These are phyloP conservation scores for Pantelozetes paolii DNA, from an alignment of 2,888 invertebrate genomes.

Conservation along the genomic window DNA sequence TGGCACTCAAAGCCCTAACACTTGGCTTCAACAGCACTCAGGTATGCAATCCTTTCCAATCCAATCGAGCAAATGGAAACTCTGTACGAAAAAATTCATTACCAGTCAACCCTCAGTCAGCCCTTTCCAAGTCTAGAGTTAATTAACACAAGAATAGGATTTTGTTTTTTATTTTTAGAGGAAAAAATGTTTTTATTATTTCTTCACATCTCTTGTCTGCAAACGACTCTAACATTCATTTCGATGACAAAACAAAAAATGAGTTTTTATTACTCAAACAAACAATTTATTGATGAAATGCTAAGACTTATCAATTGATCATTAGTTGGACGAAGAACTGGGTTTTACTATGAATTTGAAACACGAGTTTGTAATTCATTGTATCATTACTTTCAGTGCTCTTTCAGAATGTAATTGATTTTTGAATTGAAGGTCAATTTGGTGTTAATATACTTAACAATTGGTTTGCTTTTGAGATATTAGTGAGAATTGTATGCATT, in stretches of 20 bases:
- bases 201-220: neutral
- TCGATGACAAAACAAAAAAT: neutral
- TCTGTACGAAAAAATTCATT: neutral
- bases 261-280: too few relatives aligned
- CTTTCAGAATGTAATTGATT: neutral
- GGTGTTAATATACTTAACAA: neutral
- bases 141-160: neutral
- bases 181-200: neutral
- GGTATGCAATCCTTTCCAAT: conserved; percentile 16
- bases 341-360: too few relatives aligned
- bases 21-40: conserved; percentile 32
- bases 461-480: neutral
- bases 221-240: neutral
- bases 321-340: too few relatives aligned
- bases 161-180: conserved; percentile 4
- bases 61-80: neutral
- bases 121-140: neutral
- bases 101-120: neutral
- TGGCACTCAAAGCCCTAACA: conserved; percentile 42
- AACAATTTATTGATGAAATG: too few relatives aligned
- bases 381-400: neutral
- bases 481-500: neutral
- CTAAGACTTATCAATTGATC: too few relatives aligned
- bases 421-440: conserved; percentile 5
- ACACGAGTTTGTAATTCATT: neutral